Conservation (phyloP, 2,797 vertebrate genomes). For the Phataginus tetradactyla region DNA sequence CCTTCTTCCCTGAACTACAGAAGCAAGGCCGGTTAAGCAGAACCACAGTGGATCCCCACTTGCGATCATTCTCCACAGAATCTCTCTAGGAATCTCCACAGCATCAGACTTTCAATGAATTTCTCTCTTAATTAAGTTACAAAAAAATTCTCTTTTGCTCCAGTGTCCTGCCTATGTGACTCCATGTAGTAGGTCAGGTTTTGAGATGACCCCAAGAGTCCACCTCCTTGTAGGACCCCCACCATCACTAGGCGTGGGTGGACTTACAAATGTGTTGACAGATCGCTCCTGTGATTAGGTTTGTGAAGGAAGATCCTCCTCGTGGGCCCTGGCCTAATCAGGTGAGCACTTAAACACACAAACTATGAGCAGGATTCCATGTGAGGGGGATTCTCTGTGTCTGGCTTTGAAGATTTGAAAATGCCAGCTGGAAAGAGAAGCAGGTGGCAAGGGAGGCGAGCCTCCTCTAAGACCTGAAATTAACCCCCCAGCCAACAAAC, state of each 20-base stretch:
- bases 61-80: too few relatives aligned
- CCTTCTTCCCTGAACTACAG: neutral
- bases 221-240: neutral
- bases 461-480: neutral
- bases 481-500: neutral
- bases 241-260: neutral
- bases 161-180: neutral
- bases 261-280: neutral
- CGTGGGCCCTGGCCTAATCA: neutral
- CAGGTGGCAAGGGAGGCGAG: neutral
- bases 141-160: neutral
- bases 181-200: neutral
- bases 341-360: neutral
- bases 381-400: neutral
- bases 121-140: neutral
- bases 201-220: neutral
- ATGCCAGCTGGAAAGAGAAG: neutral
- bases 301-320: neutral
- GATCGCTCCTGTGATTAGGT: neutral
- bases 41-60: too few relatives aligned
- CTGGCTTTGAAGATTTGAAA: neutral
- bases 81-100: neutral
- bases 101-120: neutral
- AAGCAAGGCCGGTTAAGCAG: neutral
- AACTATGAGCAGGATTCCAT: neutral